Evolutionary conservation across 1,140 invertebrate species (phyloP).

Genomic region (Cyrtorhinus lividipennis): DNA sequence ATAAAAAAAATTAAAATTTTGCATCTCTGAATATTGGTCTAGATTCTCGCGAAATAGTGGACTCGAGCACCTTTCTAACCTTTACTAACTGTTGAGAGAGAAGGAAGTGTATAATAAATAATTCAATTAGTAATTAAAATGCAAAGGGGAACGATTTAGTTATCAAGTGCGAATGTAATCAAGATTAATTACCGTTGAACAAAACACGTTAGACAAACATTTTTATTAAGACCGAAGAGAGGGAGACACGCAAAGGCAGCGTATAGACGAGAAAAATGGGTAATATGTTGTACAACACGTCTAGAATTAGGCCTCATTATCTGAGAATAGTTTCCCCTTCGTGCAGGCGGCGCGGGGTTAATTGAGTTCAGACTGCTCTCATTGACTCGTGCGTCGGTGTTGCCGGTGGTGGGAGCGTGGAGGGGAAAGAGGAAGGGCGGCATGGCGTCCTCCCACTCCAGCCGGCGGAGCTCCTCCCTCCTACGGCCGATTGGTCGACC

Average conservation of each 20-base stretch:
- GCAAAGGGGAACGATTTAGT: no score
- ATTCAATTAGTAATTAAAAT: no score
- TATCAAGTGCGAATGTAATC: background rate
- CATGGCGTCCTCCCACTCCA: constrained; percentile 3
- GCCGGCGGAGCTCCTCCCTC: background rate
- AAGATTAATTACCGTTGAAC: background rate
- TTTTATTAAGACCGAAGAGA: background rate
- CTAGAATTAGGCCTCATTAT: background rate
- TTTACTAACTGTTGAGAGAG: no score
- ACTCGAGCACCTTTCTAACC: no score
- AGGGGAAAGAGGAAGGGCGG: background rate
- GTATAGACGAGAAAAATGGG: background rate
- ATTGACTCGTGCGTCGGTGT: background rate
- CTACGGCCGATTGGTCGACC: background rate
- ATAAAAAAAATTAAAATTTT: no score
- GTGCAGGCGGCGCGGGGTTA: background rate
- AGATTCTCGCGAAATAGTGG: no score
- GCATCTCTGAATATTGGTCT: no score
- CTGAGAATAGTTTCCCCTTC: background rate
- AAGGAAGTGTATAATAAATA: no score
- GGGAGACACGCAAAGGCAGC: background rate
- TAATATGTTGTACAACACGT: constrained; percentile 2
- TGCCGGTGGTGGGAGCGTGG: background rate
- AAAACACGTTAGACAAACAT: background rate
- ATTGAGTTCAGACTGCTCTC: constrained; percentile 5